Conservation (phyloP, 2,797 vertebrate genomes). For the Pteropus rufus region DNA sequence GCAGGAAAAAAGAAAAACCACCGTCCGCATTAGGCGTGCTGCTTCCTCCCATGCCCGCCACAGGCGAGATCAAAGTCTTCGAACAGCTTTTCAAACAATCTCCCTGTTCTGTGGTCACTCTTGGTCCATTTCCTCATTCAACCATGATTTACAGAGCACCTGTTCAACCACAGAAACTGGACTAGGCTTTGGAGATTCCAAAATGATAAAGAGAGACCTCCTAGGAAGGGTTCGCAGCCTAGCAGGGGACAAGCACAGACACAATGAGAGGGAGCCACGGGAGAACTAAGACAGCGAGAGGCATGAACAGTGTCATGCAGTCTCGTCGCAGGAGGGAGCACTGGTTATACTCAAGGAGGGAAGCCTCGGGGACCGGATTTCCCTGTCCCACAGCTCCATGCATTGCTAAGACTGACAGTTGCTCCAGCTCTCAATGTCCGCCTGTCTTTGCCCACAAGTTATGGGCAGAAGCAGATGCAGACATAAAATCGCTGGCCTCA, state of each 20-base stretch:
- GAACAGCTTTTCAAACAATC: not conserved
- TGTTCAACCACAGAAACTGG: not conserved
- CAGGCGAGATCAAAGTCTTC: not conserved
- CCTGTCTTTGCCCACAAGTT: slow-evolving; percentile 73
- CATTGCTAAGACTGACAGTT: not conserved
- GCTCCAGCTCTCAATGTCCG: not conserved
- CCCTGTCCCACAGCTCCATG: not conserved
- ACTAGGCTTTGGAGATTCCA: not conserved
- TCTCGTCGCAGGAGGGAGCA: no score
- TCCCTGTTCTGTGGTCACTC: not conserved
- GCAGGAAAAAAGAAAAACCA: not conserved
- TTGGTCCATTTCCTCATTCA: not conserved
- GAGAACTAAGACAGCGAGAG: not conserved
- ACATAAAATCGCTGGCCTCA: slow-evolving; percentile 82
- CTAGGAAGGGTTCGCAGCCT: not conserved
- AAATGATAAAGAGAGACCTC: not conserved
- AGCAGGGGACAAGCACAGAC: no score
- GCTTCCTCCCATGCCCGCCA: not conserved
- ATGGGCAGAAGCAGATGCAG: slow-evolving; percentile 87
- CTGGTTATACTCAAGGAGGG: accelerated
- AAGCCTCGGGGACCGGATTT: not conserved
- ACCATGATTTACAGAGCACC: not conserved
- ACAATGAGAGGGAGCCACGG: not conserved
- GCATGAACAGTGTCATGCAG: accelerated
- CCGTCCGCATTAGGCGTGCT: not conserved